phyloP scores from a whole-genome alignment of 2,888 invertebrate genomes.

The Polylopha cassiicola region DNA sequence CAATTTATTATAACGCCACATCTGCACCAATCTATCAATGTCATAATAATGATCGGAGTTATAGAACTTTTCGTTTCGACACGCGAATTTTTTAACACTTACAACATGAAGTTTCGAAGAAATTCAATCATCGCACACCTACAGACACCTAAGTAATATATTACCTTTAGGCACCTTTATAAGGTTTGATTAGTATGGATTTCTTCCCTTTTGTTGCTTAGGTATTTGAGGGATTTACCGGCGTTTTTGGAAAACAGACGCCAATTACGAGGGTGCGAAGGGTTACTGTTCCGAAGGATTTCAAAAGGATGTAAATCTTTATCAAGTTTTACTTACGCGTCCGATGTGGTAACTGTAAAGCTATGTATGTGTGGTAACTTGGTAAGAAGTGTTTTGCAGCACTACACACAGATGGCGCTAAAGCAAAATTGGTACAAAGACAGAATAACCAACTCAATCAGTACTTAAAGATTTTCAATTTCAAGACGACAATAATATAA shows the following conservation, averaged over 20 bases:
- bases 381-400: no score
- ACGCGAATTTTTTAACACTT: conserved; percentile 15
- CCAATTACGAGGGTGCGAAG: no score
- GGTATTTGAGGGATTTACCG: background rate
- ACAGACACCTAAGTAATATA: conserved; percentile 33
- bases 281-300: no score
- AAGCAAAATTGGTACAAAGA: no score
- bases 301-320: background rate
- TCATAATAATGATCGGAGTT: conserved; percentile 13
- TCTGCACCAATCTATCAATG: conserved; percentile 10
- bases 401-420: no score
- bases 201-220: conserved; percentile 2
- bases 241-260: no score
- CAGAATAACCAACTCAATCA: no score
- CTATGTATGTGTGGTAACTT: no score
- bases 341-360: background rate
- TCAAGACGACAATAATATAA: no score
- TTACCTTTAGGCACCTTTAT: conserved; percentile 4
- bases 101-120: conserved; percentile 22
- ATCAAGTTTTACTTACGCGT: background rate
- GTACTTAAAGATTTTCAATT: no score
- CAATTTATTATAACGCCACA: background rate
- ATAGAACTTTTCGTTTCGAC: conserved; percentile 2
- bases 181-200: background rate
- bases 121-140: conserved; percentile 31